Conservation (phyloP, 2,797 vertebrate species). For the Hydrolagus colliei region DNA sequence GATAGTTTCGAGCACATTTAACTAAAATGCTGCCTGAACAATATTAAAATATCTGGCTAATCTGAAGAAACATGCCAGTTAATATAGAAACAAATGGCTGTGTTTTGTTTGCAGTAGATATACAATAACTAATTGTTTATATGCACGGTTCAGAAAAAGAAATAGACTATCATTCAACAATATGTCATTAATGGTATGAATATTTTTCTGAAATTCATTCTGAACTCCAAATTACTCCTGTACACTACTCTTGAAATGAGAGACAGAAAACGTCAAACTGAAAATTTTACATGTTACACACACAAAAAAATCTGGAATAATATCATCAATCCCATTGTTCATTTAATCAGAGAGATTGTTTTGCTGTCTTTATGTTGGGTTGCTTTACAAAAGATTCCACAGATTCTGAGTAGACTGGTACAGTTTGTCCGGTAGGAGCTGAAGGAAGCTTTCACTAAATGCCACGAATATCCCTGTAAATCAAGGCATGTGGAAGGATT, state of each 20-base stretch:
- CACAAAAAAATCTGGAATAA: neutral
- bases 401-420: neutral
- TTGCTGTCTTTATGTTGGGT: neutral
- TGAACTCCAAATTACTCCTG: neutral
- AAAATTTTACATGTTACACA: neutral
- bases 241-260: neutral
- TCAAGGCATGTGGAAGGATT: too few relatives aligned
- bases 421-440: too few relatives aligned
- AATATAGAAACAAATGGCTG: neutral
- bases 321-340: neutral
- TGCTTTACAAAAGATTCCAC: neutral
- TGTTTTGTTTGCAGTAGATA: neutral
- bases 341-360: neutral
- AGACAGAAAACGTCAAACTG: neutral
- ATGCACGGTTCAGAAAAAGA: neutral
- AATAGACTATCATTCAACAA: too few relatives aligned
- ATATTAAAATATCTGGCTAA: neutral
- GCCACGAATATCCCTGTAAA: too few relatives aligned
- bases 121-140: neutral
- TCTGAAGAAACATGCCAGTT: neutral
- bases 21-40: too few relatives aligned
- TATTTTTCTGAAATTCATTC: neutral
- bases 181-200: neutral
- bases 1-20: too few relatives aligned
- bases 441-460: too few relatives aligned